A percentile compares a stretch with the other conserved stretches of the same genome.
Evolutionary conservation across 2,797 vertebrate genomes (phyloP).

Genomic region (Malurus leucopterus): DNA sequence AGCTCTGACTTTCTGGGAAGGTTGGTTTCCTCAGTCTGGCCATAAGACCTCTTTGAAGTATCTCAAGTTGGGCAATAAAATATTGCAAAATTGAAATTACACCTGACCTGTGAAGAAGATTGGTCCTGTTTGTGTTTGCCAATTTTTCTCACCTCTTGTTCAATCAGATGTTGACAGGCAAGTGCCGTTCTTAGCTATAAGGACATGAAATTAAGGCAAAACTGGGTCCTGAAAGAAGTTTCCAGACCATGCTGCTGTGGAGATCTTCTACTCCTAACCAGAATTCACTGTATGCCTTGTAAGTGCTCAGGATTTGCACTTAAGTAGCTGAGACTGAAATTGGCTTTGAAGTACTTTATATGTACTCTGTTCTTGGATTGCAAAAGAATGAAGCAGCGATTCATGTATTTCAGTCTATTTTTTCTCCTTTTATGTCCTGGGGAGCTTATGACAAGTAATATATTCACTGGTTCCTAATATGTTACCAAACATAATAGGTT

Average conservation of each 20-base stretch:
- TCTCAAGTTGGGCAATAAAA: slow-evolving; percentile 13
- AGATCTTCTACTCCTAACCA: background rate
- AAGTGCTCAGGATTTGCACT: background rate
- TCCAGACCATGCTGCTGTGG: background rate
- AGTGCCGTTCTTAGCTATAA: background rate
- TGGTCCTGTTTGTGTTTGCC: background rate
- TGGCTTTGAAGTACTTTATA: background rate
- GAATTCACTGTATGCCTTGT: background rate
- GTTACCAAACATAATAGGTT: background rate
- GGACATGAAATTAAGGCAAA: background rate
- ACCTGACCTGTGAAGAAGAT: slow-evolving; percentile 30
- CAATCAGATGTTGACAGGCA: background rate
- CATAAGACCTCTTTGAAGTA: slow-evolving; percentile 34
- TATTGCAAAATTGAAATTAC: slow-evolving; percentile 36
- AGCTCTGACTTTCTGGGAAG: slow-evolving; percentile 27
- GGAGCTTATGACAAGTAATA: background rate
- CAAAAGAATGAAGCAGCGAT: background rate
- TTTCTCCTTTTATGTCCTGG: background rate
- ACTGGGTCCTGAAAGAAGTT: background rate
- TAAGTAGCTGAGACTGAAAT: background rate
- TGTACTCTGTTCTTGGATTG: background rate
- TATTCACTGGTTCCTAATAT: background rate
- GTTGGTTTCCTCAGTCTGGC: slow-evolving; percentile 15
- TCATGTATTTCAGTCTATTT: background rate
- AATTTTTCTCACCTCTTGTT: background rate